These are phyloP conservation scores for Brotogeris chrysoptera DNA, from an alignment of 2,797 vertebrate species.

Conservation along the genomic window DNA sequence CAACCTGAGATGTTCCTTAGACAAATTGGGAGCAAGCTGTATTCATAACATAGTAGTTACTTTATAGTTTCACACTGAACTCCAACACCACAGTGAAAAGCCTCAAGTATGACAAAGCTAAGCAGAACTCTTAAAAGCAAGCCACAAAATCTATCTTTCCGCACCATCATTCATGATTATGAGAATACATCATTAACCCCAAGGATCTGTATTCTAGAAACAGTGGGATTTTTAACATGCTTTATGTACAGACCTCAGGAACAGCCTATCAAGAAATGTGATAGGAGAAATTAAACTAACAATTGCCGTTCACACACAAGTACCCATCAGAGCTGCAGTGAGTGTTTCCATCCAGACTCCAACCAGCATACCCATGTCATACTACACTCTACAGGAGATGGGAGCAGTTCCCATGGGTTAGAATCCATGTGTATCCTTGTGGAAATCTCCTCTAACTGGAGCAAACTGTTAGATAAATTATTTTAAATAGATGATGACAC, in stretches of 20 bases:
- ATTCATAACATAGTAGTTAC: not conserved
- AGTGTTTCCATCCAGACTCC: not conserved
- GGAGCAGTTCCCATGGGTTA: not conserved
- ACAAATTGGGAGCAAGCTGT: not conserved
- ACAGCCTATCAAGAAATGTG: not conserved
- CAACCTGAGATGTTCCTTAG: not conserved
- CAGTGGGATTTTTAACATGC: not conserved
- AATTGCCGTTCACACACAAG: not conserved
- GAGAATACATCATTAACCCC: not conserved
- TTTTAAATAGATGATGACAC: not conserved
- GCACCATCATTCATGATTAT: not conserved
- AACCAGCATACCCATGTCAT: not conserved
- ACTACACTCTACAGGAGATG: not conserved
- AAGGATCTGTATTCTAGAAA: not conserved
- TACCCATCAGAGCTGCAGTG: not conserved
- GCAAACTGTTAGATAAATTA: not conserved
- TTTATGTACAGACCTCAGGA: not conserved
- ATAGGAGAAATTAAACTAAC: not conserved
- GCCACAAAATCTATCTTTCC: not conserved
- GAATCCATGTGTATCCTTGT: not conserved
- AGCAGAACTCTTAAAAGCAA: not conserved
- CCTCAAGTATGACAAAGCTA: not conserved
- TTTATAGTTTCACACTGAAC: not conserved
- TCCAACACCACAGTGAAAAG: not conserved
- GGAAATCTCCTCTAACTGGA: not conserved